Percentiles rank a stretch among this genome's conserved stretches.
Evolutionary conservation across 2,888 invertebrate species (phyloP).

Genomic region (Lasioglossum oenotherae): DNA sequence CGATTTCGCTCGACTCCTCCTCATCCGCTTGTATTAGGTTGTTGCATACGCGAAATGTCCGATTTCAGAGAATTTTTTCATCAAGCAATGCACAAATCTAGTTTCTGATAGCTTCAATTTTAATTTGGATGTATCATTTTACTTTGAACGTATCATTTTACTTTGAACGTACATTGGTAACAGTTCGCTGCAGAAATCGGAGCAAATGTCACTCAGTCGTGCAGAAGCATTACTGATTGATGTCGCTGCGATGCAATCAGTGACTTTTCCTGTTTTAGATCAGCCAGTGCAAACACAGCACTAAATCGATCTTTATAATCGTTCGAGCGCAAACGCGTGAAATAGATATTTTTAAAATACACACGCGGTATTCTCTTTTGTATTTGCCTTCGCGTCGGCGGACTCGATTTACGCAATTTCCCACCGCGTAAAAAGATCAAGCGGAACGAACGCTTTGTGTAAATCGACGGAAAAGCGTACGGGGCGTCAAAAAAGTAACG

Average conservation of each 20-base stretch:
- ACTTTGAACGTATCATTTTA: too few relatives aligned
- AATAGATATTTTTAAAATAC: constrained; percentile 1
- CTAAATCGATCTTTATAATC: background rate
- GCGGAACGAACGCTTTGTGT: background rate
- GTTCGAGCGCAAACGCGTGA: background rate
- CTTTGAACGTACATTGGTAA: too few relatives aligned
- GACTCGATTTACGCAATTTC: background rate
- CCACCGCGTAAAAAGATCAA: background rate
- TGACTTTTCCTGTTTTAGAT: background rate
- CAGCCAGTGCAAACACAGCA: background rate
- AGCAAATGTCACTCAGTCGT: background rate
- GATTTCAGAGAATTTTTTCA: background rate
- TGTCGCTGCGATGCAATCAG: background rate
- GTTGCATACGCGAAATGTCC: background rate
- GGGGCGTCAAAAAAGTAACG: background rate
- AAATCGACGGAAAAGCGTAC: background rate
- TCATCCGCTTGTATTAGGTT: background rate
- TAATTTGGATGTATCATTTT: too few relatives aligned
- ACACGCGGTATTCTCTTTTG: background rate
- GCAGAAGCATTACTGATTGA: background rate
- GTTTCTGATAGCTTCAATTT: too few relatives aligned
- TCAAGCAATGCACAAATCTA: background rate
- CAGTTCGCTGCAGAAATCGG: background rate
- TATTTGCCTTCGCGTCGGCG: background rate
- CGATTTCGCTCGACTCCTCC: constrained; percentile 18